Evolutionary conservation across 2,888 invertebrate genomes (phyloP).

Genomic region (Celastrina argiolus): DNA sequence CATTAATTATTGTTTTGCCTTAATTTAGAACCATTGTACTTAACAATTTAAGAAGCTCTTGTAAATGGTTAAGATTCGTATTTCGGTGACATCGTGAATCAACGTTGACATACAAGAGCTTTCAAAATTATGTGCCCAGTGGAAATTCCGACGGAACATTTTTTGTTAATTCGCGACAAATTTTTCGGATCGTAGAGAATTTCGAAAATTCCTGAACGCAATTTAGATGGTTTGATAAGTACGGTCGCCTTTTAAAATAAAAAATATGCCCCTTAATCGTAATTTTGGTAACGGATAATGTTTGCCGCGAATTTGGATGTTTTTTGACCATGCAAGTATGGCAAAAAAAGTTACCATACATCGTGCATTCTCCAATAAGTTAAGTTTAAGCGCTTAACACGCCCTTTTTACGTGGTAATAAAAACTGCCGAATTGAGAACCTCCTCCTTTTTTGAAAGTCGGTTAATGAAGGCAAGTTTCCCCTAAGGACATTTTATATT

Average conservation of each 20-base stretch:
- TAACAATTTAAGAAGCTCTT: not conserved
- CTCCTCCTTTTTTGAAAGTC: too few relatives aligned
- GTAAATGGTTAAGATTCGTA: not conserved
- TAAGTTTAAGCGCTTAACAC: too few relatives aligned
- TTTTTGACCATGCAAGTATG: too few relatives aligned
- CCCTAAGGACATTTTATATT: too few relatives aligned
- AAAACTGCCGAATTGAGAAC: too few relatives aligned
- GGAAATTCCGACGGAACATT: not conserved
- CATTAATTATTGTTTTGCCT: not conserved
- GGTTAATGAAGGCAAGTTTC: too few relatives aligned
- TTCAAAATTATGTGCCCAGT: not conserved
- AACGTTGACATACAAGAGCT: not conserved
- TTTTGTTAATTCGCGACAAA: constrained; percentile 12
- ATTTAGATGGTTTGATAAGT: constrained; percentile 8
- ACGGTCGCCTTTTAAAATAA: not conserved
- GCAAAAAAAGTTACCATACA: too few relatives aligned
- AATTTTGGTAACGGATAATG: not conserved
- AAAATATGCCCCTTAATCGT: not conserved
- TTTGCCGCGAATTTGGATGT: not conserved
- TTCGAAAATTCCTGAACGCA: constrained; percentile 1
- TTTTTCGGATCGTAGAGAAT: not conserved
- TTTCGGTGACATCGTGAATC: not conserved
- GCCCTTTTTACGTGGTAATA: too few relatives aligned
- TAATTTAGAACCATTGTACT: not conserved
- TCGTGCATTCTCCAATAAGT: too few relatives aligned